These are phyloP conservation scores for Taxidea taxus DNA, from an alignment of 2,113 vertebrate species.

Conservation along the genomic window DNA sequence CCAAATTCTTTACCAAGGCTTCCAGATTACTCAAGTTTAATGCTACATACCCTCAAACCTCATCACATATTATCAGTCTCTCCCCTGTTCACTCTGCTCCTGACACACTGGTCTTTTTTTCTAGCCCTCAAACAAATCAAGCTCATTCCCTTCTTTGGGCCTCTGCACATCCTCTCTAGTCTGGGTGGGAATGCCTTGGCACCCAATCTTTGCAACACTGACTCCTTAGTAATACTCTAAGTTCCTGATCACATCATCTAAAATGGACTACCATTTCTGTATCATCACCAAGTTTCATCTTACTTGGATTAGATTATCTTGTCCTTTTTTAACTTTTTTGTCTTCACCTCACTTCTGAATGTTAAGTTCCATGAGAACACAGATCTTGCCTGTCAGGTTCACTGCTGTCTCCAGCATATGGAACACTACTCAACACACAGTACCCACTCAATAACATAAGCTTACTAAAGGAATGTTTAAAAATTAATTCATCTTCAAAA, in stretches of 20 bases:
- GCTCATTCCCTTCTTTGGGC: background rate
- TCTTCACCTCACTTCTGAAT: background rate
- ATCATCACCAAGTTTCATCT: background rate
- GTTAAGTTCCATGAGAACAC: background rate
- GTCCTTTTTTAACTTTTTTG: background rate
- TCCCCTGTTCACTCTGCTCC: background rate
- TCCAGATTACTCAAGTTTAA: background rate
- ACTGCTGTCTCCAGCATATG: background rate
- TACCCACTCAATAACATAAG: background rate
- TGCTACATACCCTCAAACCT: background rate
- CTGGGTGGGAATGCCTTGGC: background rate
- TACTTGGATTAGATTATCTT: background rate
- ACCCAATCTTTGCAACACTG: background rate
- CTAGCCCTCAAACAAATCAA: background rate
- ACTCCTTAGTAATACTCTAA: background rate
- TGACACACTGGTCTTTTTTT: background rate
- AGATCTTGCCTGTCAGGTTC: background rate
- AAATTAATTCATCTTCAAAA: background rate
- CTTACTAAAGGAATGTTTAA: background rate
- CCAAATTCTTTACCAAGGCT: background rate
- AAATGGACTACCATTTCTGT: background rate
- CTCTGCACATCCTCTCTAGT: background rate
- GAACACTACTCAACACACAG: background rate
- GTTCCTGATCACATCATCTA: background rate
- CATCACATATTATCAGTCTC: background rate